Evolutionary conservation across 2,797 vertebrate genomes (phyloP).

Genomic region (Sylvia borin): DNA sequence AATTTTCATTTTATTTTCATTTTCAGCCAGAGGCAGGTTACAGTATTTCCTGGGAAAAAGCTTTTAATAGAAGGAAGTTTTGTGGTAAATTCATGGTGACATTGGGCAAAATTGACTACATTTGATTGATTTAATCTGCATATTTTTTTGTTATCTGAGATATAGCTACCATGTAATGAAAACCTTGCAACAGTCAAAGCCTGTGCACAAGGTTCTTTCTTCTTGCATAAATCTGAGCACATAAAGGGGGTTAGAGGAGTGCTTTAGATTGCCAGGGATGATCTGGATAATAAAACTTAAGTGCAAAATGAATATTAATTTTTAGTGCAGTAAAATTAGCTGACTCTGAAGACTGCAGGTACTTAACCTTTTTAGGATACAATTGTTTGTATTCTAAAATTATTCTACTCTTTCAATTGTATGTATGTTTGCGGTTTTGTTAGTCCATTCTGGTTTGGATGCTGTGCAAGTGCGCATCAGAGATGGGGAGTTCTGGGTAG

Average conservation of each 20-base stretch:
- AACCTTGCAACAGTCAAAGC: background rate
- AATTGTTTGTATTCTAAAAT: background rate
- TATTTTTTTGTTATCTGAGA: conserved; percentile 31
- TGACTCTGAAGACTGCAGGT: conserved; percentile 21
- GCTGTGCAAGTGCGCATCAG: fast-evolving
- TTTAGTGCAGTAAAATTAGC: conserved; percentile 42
- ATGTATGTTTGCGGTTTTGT: background rate
- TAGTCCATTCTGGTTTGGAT: background rate
- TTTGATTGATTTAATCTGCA: conserved; percentile 10
- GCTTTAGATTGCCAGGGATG: conserved; percentile 50
- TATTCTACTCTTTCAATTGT: background rate
- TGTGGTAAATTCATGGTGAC: background rate
- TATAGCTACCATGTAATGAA: background rate
- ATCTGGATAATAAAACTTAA: conserved; percentile 44
- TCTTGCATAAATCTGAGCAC: conserved; percentile 13
- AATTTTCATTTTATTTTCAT: background rate
- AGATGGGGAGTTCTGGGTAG: background rate
- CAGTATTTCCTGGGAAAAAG: background rate
- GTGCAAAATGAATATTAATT: conserved; percentile 60
- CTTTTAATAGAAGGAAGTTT: background rate
- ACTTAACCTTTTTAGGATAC: conserved; percentile 44
- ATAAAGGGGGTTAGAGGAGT: conserved; percentile 8
- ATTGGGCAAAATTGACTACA: conserved; percentile 1
- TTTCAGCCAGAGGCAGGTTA: conserved; percentile 25
- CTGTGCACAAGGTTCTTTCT: conserved; percentile 25